Conservation (phyloP, 2,113 vertebrate genomes). For the Psittacula cyanocephala region DNA sequence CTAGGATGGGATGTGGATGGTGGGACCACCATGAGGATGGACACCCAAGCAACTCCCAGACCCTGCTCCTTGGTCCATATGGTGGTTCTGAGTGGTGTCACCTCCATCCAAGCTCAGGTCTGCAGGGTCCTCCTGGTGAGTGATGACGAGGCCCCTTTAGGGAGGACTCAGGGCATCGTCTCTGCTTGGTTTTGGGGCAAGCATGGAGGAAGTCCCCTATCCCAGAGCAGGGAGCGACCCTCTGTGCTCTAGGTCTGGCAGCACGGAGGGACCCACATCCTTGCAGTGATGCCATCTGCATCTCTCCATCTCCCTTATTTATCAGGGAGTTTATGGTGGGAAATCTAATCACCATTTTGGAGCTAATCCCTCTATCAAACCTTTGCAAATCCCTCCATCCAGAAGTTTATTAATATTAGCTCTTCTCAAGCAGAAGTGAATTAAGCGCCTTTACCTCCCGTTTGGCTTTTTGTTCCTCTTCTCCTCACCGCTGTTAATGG, state of each 20-base stretch:
- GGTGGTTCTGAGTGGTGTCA: not conserved
- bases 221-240: not conserved
- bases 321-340: not conserved
- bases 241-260: not conserved
- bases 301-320: not conserved
- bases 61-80: not conserved
- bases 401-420: conserved; percentile 51
- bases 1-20: not conserved
- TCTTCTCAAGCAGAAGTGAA: conserved; percentile 13
- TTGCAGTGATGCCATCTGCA: not conserved
- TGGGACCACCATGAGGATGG: rapidly evolving
- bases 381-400: conserved; percentile 13
- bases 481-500: conserved; percentile 9
- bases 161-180: not conserved
- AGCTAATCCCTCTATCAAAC: conserved; percentile 25
- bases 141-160: rapidly evolving
- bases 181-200: not conserved
- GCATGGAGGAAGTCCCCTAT: not conserved
- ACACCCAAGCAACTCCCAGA: not conserved
- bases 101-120: not conserved
- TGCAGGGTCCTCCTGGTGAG: not conserved
- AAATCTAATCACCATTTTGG: conserved; percentile 18
- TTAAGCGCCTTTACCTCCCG: not conserved
- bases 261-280: not conserved
- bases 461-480: conserved; percentile 17